phyloP scores from a whole-genome alignment of 2,888 invertebrate genomes.

The Laothoe populi region DNA sequence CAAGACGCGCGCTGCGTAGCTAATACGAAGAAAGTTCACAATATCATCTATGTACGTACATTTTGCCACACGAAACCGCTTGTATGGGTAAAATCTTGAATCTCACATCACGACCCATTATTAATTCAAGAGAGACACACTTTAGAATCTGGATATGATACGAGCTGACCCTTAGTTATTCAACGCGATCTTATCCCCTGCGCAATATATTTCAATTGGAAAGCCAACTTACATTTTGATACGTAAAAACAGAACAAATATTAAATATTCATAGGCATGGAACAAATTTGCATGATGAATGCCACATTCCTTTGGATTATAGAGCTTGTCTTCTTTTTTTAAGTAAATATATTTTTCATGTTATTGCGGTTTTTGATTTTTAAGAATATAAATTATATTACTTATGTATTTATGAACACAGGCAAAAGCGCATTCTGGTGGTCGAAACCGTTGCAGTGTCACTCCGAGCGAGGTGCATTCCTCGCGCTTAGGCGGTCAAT shows the following conservation, averaged over 20 bases:
- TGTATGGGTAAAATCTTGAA: slow-evolving; percentile 40
- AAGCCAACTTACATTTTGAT: too few relatives aligned
- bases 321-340: too few relatives aligned
- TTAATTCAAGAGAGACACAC: slow-evolving; percentile 5
- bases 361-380: too few relatives aligned
- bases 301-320: too few relatives aligned
- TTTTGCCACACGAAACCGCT: slow-evolving; percentile 48
- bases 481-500: slow-evolving; percentile 74
- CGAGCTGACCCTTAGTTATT: not conserved
- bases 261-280: too few relatives aligned
- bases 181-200: not conserved
- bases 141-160: not conserved
- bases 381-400: slow-evolving; percentile 33
- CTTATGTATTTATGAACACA: slow-evolving; percentile 33
- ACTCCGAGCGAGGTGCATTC: slow-evolving; percentile 71
- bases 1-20: slow-evolving; percentile 49
- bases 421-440: slow-evolving; percentile 21
- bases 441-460: slow-evolving; percentile 50
- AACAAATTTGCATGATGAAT: too few relatives aligned
- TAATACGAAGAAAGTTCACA: slow-evolving; percentile 55
- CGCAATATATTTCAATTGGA: not conserved
- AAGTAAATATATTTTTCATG: too few relatives aligned
- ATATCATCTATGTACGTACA: slow-evolving; percentile 43
- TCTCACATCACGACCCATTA: slow-evolving; percentile 46
- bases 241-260: too few relatives aligned